A percentile compares a stretch with the other conserved stretches of the same genome.
phyloP scores from a whole-genome alignment of 2,888 invertebrate species.

The Cacoxenus indagator region DNA sequence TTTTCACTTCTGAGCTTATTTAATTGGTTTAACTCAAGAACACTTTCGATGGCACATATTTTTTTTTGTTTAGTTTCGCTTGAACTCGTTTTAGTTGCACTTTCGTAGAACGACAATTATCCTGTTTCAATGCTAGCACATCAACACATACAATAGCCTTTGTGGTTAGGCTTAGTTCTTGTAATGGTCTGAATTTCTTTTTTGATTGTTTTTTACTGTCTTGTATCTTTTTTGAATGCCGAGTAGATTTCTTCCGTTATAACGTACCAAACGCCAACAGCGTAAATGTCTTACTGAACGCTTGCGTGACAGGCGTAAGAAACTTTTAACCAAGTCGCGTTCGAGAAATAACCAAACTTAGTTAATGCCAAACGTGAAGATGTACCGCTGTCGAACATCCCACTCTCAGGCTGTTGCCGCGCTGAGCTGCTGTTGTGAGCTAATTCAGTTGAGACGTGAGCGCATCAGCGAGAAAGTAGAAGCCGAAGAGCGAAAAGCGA shows the following conservation, averaged over 20 bases:
- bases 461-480: slow-evolving; percentile 57
- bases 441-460: slow-evolving; percentile 3
- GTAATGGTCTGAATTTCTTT: neutral
- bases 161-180: neutral
- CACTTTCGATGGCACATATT: neutral
- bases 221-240: slow-evolving; percentile 29
- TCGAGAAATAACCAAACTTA: neutral
- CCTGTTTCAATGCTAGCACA: neutral
- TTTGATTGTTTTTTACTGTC: slow-evolving; percentile 1
- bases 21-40: neutral
- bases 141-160: neutral
- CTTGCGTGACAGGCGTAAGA: slow-evolving; percentile 54
- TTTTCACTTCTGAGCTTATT: neutral
- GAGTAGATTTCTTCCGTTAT: slow-evolving; percentile 42
- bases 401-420: neutral
- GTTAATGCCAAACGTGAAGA: slow-evolving; percentile 17
- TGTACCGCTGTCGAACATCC: slow-evolving; percentile 30
- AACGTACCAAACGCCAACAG: slow-evolving; percentile 59
- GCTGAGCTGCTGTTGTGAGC: neutral
- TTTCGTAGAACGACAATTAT: neutral
- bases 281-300: slow-evolving; percentile 56
- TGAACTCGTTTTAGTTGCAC: neutral
- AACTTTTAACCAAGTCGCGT: slow-evolving; percentile 55
- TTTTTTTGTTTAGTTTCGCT: neutral
- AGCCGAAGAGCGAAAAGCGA: too few species aligned